Conservation (phyloP, 2,797 vertebrate species). For the Phrynocephalus forsythii region DNA sequence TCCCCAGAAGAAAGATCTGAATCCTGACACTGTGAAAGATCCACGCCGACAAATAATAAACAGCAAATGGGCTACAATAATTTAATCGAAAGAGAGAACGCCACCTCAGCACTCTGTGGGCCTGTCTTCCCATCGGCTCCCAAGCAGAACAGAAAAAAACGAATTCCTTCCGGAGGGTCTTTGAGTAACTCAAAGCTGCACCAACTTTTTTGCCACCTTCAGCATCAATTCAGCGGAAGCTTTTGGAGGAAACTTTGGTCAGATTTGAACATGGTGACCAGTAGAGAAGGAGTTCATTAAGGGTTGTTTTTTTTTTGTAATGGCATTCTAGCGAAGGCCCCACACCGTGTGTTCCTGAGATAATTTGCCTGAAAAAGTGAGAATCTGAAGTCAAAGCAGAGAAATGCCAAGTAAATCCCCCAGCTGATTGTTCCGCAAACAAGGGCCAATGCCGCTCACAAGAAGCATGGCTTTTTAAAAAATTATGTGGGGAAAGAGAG, state of each 20-base stretch:
- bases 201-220: not conserved
- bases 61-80: not conserved
- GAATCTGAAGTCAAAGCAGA: not conserved
- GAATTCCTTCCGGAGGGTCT: not conserved
- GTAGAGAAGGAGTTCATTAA: not conserved
- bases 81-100: not conserved
- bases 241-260: not conserved
- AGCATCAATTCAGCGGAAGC: not conserved
- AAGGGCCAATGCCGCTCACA: not conserved
- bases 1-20: not conserved
- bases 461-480: not conserved
- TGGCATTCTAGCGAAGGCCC: not conserved
- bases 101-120: not conserved
- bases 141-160: not conserved
- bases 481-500: not conserved
- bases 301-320: not conserved
- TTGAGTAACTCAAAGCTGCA: not conserved
- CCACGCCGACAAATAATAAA: not conserved
- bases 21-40: not conserved
- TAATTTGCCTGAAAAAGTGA: slow-evolving; percentile 2
- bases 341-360: not conserved
- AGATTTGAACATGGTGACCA: fast-evolving
- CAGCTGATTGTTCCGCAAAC: not conserved
- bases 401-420: not conserved
- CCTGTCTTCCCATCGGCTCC: not conserved